phyloP scores from a whole-genome alignment of 2,797 vertebrate genomes.

The Sus cebifrons region DNA sequence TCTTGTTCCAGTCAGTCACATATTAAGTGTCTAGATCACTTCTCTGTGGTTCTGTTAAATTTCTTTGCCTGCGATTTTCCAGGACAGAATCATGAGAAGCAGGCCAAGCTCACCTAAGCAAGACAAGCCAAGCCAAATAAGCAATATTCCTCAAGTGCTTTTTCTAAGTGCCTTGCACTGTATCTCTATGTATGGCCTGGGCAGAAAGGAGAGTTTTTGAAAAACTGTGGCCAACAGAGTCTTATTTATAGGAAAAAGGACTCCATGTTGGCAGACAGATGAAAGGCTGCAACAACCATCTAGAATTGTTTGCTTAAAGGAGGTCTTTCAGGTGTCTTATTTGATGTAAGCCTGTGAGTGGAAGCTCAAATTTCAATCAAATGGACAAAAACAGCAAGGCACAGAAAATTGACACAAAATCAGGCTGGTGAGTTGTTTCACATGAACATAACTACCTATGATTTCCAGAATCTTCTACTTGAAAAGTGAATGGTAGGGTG shows the following conservation, averaged over 20 bases:
- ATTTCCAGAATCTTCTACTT: constrained; percentile 16
- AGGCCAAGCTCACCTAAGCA: background rate
- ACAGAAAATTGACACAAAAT: background rate
- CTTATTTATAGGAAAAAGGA: background rate
- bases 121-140: constrained; percentile 9
- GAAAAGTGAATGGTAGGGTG: background rate
- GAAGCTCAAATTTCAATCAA: constrained; percentile 32
- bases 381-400: background rate
- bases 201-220: constrained; percentile 10
- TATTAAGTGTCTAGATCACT: background rate
- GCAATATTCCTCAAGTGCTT: background rate
- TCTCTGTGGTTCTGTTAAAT: background rate
- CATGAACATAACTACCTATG: background rate
- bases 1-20: constrained; percentile 28
- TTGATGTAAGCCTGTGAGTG: background rate
- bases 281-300: background rate
- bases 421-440: background rate
- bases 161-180: background rate
- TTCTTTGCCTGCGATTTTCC: constrained; percentile 14
- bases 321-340: background rate
- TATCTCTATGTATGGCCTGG: background rate
- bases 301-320: background rate
- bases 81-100: background rate
- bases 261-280: background rate
- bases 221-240: background rate